Base-by-base conservation (phyloP, 2,888 invertebrate species). In the Acanthoscelides obtectus region DNA sequence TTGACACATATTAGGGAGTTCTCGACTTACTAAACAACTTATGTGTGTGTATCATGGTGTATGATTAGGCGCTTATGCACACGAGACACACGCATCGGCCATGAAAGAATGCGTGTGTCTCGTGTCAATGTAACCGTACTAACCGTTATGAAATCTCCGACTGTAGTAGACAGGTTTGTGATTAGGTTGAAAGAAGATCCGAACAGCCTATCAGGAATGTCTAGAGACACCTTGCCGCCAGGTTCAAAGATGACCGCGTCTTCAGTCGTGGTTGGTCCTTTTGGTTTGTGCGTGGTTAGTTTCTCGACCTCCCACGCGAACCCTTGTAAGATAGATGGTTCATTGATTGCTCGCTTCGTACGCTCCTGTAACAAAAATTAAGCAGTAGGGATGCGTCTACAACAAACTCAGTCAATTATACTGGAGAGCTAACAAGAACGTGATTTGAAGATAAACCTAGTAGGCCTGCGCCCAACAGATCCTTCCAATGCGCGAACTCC, bases 91-190 rank as follows among this genome's bases (percentile, higher is more conserved):
- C n/a, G n/a, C n/a, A n/a, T n/a, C n/a, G n/a, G n/a, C n/a, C n/a
- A n/a, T n/a, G n/a, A n/a, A n/a, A n/a, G n/a, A n/a, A n/a, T n/a
- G n/a, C n/a, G n/a, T n/a, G n/a, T n/a, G n/a, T n/a, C n/a, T n/a
- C n/a, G n/a, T n/a, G n/a, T n/a, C n/a, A n/a, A n/a, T n/a, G n/a
- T n/a, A n/a, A n/a, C n/a, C n/a, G 65, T 69, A 83, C 85, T 85
- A 85, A 92, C 92, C 86, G 91, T 89, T 79, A 92, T 89, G 72
- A 91, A 88, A 80, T 89, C 90, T 64, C 91, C 91, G 79, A 91
- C 83, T 75, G 91, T 85, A 81, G 90, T 90, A 83, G 91, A 92
- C 79, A 91, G 86, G 77, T 88, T 88, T 79, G 91, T 91, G 77
- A 92, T 87, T 69, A 92, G 86, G 72, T 88, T 89, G 83, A 92